phyloP scores from a whole-genome alignment of 2,888 invertebrate species.

The Noctuana brunneofusca region DNA sequence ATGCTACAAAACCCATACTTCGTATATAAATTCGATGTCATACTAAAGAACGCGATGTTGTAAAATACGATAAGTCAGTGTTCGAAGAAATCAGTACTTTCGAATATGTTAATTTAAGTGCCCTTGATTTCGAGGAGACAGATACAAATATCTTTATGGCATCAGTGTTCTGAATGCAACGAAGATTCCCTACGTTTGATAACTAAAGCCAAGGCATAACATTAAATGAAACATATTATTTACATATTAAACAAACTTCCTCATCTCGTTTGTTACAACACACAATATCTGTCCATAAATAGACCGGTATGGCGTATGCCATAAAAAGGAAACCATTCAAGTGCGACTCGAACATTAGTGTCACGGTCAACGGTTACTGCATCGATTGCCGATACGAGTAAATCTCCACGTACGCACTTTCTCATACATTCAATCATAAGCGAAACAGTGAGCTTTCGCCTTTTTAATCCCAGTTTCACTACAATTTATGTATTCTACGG shows the following conservation, averaged over 20 bases:
- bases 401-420: slow-evolving; percentile 15
- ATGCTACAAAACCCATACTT: slow-evolving; percentile 49
- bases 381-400: background rate
- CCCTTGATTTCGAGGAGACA: slow-evolving; percentile 15
- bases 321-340: slow-evolving; percentile 27
- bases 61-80: slow-evolving; percentile 17
- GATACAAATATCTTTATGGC: slow-evolving; percentile 19
- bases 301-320: slow-evolving; percentile 4
- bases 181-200: background rate
- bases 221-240: background rate
- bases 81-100: slow-evolving; percentile 30
- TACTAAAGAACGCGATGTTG: slow-evolving; percentile 21
- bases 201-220: background rate
- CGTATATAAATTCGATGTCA: background rate
- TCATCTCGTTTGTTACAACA: slow-evolving; percentile 9
- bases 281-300: slow-evolving; percentile 19
- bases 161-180: slow-evolving; percentile 7
- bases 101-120: slow-evolving; percentile 30
- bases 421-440: background rate
- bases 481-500: no score
- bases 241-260: background rate
- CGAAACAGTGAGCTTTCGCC: no score
- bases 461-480: no score
- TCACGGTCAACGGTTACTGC: slow-evolving; percentile 19
- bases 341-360: slow-evolving; percentile 21